Evolutionary conservation across 2,888 invertebrate species (phyloP).

Genomic region (Cephus runcator): DNA sequence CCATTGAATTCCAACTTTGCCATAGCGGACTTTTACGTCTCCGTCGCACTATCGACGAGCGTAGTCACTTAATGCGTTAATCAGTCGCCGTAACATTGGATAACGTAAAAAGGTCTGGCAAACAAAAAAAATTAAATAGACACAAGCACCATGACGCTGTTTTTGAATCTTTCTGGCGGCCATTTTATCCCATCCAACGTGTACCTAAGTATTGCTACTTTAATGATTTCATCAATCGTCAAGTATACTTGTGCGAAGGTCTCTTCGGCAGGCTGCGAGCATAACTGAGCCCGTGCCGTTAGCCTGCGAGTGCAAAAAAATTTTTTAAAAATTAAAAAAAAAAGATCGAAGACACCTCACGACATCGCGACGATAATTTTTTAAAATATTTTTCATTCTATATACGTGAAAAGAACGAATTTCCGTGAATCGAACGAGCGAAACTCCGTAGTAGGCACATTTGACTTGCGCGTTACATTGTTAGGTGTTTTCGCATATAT

Average conservation of each 20-base stretch:
- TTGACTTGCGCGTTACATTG: not conserved
- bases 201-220: not conserved
- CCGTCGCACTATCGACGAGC: not conserved
- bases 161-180: not conserved
- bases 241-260: not conserved
- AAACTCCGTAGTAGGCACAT: not conserved
- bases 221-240: not conserved
- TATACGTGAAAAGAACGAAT: not conserved
- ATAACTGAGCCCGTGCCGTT: constrained; percentile 30
- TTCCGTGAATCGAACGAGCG: not conserved
- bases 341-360: not conserved
- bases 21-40: not conserved
- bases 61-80: not conserved
- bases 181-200: not conserved
- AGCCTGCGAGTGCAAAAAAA: constrained; percentile 12
- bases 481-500: not conserved
- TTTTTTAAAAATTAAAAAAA: not conserved
- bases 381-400: not conserved
- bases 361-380: not conserved
- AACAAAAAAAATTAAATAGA: not conserved
- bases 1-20: not conserved
- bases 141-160: not conserved
- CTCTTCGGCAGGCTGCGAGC: constrained; percentile 20
- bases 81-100: not conserved
- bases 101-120: not conserved